These are phyloP conservation scores for Tricholauxania praeusta DNA, from an alignment of 2,888 invertebrate species.

Conservation along the genomic window DNA sequence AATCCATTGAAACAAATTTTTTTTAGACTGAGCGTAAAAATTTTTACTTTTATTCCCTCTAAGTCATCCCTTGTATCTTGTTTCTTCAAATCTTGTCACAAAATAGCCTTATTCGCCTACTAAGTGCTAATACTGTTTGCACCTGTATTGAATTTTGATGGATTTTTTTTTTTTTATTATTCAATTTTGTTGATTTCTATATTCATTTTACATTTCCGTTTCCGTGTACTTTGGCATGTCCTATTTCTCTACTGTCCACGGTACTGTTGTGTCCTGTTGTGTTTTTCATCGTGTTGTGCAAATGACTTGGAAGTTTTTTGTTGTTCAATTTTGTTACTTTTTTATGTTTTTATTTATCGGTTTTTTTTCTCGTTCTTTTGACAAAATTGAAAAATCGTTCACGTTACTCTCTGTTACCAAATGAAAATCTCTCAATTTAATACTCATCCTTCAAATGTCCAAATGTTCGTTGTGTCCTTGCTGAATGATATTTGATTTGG, in stretches of 20 bases:
- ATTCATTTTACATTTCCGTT: slow-evolving; percentile 6
- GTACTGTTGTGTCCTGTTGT: background rate
- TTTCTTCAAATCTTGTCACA: background rate
- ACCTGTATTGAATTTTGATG: too few relatives aligned
- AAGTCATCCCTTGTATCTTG: background rate
- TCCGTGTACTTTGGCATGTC: slow-evolving; percentile 1
- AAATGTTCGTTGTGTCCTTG: slow-evolving; percentile 1
- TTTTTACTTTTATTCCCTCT: background rate
- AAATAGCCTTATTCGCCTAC: too few relatives aligned
- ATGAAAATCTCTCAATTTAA: slow-evolving; percentile 33
- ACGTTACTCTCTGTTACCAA: slow-evolving; percentile 19
- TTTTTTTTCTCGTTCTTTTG: slow-evolving; percentile 4
- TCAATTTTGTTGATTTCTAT: slow-evolving; percentile 14
- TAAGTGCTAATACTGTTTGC: too few relatives aligned
- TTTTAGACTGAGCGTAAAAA: too few relatives aligned
- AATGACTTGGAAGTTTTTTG: slow-evolving; percentile 24
- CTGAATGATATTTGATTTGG: background rate
- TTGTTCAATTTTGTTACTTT: slow-evolving; percentile 1
- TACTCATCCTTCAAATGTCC: background rate
- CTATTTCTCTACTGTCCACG: background rate
- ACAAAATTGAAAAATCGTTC: slow-evolving; percentile 31
- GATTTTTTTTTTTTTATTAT: too few relatives aligned
- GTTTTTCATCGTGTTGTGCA: background rate
- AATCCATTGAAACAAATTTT: background rate
- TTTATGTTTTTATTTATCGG: slow-evolving; percentile 5